These are phyloP conservation scores for Hypena proboscidalis DNA, from an alignment of 2,888 invertebrate species.

Conservation along the genomic window DNA sequence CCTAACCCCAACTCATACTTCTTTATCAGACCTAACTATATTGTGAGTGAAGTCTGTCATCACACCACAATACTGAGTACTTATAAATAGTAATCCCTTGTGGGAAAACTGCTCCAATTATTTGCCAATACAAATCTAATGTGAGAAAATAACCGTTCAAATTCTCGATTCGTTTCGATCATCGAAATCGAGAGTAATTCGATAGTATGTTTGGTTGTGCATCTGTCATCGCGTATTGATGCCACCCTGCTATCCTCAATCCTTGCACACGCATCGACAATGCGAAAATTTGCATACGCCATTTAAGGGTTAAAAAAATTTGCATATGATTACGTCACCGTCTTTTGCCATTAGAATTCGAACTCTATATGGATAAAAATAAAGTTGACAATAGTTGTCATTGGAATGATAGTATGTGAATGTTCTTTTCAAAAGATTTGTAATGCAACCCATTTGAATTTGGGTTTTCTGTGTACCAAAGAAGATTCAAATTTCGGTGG, in stretches of 20 bases:
- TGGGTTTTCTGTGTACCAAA: not conserved
- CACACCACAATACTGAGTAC: too few species aligned
- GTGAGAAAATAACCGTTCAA: conserved; percentile 24
- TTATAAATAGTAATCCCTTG: not conserved
- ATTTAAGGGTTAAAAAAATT: conserved; percentile 75
- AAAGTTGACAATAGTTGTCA: conserved; percentile 28
- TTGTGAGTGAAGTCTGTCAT: too few species aligned
- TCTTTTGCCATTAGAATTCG: conserved; percentile 23
- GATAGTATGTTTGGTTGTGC: conserved; percentile 67
- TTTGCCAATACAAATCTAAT: conserved; percentile 7
- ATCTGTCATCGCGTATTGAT: conserved; percentile 81
- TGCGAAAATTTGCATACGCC: conserved; percentile 76
- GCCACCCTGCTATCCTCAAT: conserved; percentile 60
- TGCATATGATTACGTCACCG: conserved; percentile 55
- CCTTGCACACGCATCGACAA: conserved; percentile 55
- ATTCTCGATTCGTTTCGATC: conserved; percentile 36
- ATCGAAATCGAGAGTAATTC: conserved; percentile 53
- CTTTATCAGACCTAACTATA: too few species aligned
- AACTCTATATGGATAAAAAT: conserved; percentile 15
- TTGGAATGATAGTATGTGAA: conserved; percentile 42
- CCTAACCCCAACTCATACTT: too few species aligned
- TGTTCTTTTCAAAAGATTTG: conserved; percentile 54
- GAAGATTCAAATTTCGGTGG: conserved; percentile 35
- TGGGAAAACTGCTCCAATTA: conserved; percentile 4
- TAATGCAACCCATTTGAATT: conserved; percentile 4